These are phyloP conservation scores for Gobio occitaniae DNA, from an alignment of 2,797 vertebrate genomes.

Conservation along the genomic window DNA sequence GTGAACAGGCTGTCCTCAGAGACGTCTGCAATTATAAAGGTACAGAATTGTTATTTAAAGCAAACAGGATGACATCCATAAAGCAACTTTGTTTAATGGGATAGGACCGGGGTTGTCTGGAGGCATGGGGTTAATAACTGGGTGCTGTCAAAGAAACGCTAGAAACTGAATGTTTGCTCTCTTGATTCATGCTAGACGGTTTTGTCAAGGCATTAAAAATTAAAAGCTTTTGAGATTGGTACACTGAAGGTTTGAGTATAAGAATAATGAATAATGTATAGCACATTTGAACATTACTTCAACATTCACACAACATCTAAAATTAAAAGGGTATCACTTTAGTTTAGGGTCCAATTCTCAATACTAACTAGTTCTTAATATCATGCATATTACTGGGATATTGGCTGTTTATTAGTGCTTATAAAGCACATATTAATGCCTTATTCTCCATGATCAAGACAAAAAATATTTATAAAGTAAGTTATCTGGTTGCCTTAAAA, in stretches of 20 bases:
- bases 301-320: background rate
- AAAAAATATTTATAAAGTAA: too few relatives aligned
- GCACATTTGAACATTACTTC: background rate
- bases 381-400: too few relatives aligned
- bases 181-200: background rate
- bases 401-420: too few relatives aligned
- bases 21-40: slow-evolving; percentile 79
- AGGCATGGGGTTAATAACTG: background rate
- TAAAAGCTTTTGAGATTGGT: background rate
- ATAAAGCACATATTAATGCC: too few relatives aligned
- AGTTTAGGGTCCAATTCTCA: too few relatives aligned
- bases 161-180: background rate
- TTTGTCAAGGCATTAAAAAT: slow-evolving; percentile 23
- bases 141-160: background rate
- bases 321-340: background rate
- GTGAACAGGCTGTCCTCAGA: slow-evolving; percentile 68
- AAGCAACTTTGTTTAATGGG: slow-evolving; percentile 38
- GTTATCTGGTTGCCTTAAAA: too few relatives aligned
- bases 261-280: background rate
- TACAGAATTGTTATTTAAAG: slow-evolving; percentile 64
- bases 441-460: too few relatives aligned
- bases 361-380: too few relatives aligned
- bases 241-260: too few relatives aligned
- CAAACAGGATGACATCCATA: background rate
- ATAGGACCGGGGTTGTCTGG: background rate